These are phyloP conservation scores for Molossus alvarezi DNA, from an alignment of 2,797 vertebrate species.

Conservation along the genomic window DNA sequence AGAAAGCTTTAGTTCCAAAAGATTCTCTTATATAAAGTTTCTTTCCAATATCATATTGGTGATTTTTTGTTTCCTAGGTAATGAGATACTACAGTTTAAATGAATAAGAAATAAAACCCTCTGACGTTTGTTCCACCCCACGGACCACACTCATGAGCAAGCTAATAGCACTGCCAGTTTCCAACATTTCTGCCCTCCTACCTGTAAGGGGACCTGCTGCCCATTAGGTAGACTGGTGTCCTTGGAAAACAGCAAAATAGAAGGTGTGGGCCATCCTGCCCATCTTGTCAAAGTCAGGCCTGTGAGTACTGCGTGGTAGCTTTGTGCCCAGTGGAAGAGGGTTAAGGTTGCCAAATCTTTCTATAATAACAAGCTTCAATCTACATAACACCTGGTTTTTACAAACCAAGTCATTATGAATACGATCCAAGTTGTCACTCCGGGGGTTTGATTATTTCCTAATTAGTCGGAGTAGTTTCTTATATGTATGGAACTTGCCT, in stretches of 20 bases:
- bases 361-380: constrained; percentile 91
- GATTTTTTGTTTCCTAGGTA: background rate
- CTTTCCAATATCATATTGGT: background rate
- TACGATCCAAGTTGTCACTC: constrained; percentile 90
- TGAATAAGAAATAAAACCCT: constrained; percentile 28
- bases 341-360: constrained; percentile 90
- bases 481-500: constrained; percentile 71
- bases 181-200: constrained; percentile 71
- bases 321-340: constrained; percentile 88
- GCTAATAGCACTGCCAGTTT: constrained; percentile 57
- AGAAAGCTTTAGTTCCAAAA: constrained; percentile 47
- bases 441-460: constrained; percentile 88
- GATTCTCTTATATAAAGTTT: constrained; percentile 35
- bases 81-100: background rate
- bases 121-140: background rate
- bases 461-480: constrained; percentile 79
- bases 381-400: constrained; percentile 92
- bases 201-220: constrained; percentile 80
- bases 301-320: constrained; percentile 88
- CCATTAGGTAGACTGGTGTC: constrained; percentile 82
- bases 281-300: constrained; percentile 85
- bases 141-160: background rate
- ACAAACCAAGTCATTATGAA: constrained; percentile 91
- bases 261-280: constrained; percentile 80
- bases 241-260: constrained; percentile 78